Conservation (phyloP, 2,797 vertebrate species). For the Pipistrellus pygmaeus region DNA sequence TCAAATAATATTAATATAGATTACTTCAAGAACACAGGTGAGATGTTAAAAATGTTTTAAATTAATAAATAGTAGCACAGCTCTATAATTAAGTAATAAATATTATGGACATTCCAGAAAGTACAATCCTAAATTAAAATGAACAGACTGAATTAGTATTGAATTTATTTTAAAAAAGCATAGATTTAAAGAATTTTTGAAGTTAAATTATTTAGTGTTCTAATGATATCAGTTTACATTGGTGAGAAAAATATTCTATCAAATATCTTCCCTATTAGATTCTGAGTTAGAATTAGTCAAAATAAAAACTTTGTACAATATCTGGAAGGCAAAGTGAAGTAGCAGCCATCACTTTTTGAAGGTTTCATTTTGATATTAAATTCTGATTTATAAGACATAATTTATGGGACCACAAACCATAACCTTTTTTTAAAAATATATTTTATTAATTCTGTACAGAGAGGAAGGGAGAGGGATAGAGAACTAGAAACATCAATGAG, state of each 20-base stretch:
- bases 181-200: background rate
- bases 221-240: background rate
- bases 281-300: background rate
- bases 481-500: too few relatives aligned
- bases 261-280: background rate
- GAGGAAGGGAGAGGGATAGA: too few relatives aligned
- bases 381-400: background rate
- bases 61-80: background rate
- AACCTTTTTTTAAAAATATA: background rate
- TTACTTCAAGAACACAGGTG: background rate
- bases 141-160: background rate
- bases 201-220: background rate
- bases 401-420: background rate
- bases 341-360: background rate
- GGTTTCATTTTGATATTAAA: background rate
- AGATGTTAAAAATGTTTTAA: background rate
- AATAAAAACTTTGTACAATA: background rate
- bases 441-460: too few relatives aligned
- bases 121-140: background rate
- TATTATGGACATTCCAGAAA: background rate
- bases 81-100: background rate
- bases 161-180: background rate
- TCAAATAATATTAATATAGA: background rate
- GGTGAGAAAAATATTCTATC: background rate
- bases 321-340: background rate